phyloP scores from a whole-genome alignment of 1,140 invertebrate genomes.

The Zaprionus ghesquierei region DNA sequence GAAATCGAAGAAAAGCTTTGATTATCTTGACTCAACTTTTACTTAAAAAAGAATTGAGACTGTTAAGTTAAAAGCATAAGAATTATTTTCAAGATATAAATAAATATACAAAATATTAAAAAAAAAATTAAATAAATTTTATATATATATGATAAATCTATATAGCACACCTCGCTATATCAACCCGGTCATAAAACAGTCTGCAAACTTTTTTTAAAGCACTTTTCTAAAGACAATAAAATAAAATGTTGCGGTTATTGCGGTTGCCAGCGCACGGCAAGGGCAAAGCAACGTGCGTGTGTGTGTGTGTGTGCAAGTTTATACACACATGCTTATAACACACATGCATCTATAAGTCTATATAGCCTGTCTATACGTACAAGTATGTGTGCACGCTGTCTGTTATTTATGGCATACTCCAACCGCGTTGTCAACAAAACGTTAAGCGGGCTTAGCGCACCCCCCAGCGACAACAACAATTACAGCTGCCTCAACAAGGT shows the following conservation, averaged over 20 bases:
- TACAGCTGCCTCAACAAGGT: constrained; percentile 10
- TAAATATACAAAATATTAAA: too few species aligned
- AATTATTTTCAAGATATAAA: too few species aligned
- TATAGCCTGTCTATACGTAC: constrained; percentile 42
- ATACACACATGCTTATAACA: background rate
- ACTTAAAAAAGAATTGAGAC: too few species aligned
- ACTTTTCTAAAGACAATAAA: background rate
- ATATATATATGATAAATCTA: too few species aligned
- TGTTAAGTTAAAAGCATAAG: too few species aligned
- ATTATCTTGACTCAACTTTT: too few species aligned
- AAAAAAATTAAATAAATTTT: too few species aligned
- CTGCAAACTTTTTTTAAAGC: too few species aligned
- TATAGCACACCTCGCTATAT: background rate
- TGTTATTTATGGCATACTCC: constrained; percentile 23
- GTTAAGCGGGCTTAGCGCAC: constrained; percentile 68
- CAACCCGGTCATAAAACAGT: background rate
- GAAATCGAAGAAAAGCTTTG: too few species aligned
- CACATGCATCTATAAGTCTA: background rate
- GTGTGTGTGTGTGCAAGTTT: background rate
- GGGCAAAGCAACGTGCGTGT: background rate
- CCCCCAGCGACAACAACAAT: constrained; percentile 50
- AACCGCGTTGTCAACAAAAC: constrained; percentile 66
- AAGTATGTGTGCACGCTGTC: too few species aligned
- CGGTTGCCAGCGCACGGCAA: background rate
- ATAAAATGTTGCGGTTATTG: background rate